A percentile compares a stretch with the other conserved stretches of the same genome.
Evolutionary conservation across 2,797 vertebrate genomes (phyloP).

Genomic region (Psittacula derbiana): DNA sequence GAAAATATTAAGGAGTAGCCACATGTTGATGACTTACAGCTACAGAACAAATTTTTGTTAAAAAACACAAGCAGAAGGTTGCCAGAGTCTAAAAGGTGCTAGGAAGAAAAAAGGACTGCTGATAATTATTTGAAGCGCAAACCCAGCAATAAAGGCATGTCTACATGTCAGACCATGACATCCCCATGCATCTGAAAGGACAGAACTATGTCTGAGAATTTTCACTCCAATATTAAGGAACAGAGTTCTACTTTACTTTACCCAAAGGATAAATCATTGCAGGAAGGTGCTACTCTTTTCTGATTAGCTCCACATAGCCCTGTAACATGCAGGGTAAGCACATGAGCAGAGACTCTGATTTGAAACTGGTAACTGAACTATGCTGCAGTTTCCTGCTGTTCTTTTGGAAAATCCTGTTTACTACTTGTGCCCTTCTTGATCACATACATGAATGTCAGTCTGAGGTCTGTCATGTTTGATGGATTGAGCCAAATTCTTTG

Average conservation of each 20-base stretch:
- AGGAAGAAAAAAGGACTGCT: background rate
- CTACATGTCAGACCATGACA: background rate
- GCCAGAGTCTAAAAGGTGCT: background rate
- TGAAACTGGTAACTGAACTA: background rate
- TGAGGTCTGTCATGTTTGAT: background rate
- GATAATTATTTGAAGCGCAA: constrained; percentile 16
- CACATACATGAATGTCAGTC: background rate
- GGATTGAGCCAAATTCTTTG: background rate
- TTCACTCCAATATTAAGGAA: background rate
- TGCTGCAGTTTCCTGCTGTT: background rate
- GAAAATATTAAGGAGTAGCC: background rate
- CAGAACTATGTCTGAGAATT: background rate
- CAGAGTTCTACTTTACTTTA: background rate
- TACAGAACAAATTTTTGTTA: background rate
- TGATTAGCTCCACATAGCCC: background rate
- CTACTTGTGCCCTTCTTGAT: background rate
- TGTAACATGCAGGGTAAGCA: background rate
- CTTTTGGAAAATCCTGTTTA: background rate
- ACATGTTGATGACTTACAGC: background rate
- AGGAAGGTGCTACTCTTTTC: background rate
- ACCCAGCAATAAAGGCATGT: background rate
- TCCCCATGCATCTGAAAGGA: background rate
- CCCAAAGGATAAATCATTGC: background rate
- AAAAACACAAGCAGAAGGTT: background rate
- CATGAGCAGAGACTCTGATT: background rate